A percentile compares a stretch with the other conserved stretches of the same genome.
phyloP scores from a whole-genome alignment of 2,113 vertebrate species.

The Toxotes jaculatrix region DNA sequence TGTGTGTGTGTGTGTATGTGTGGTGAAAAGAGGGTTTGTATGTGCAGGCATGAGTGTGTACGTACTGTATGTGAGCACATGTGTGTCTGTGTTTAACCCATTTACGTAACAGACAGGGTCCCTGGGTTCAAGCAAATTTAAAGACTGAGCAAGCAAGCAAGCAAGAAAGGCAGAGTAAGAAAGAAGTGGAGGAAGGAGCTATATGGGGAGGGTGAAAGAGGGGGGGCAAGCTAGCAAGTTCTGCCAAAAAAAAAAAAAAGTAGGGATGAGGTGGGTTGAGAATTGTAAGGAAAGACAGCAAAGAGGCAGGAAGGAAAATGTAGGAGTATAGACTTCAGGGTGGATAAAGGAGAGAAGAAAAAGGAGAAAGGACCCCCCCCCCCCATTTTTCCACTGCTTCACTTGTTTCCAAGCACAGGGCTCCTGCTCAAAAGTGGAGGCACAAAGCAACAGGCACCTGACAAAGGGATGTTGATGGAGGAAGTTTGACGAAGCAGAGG shows the following conservation, averaged over 20 bases:
- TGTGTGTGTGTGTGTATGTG: constrained; percentile 30
- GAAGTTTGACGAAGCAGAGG: constrained; percentile 43
- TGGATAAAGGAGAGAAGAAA: constrained; percentile 31
- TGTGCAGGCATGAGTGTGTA: constrained; percentile 63
- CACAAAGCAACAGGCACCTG: constrained; percentile 50
- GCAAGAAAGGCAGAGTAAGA: constrained; percentile 47
- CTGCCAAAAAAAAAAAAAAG: constrained; percentile 57
- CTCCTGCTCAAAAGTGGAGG: constrained; percentile 29
- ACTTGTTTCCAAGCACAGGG: constrained; percentile 27
- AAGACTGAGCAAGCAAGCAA: constrained; percentile 65
- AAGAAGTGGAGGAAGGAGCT: constrained; percentile 65
- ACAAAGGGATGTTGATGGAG: constrained; percentile 51
- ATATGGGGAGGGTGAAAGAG: constrained; percentile 40
- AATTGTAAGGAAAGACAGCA: constrained; percentile 50
- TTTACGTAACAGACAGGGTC: constrained; percentile 79
- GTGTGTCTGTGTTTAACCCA: constrained; percentile 78
- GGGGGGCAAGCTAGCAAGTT: constrained; percentile 41
- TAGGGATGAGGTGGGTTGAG: constrained; percentile 50
- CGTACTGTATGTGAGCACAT: constrained; percentile 69
- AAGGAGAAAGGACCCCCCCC: constrained; percentile 15
- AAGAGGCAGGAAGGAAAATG: constrained; percentile 48
- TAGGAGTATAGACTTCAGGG: constrained; percentile 35
- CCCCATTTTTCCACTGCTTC: constrained; percentile 23
- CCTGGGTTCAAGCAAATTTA: constrained; percentile 77
- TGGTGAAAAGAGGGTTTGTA: constrained; percentile 62